Percentiles rank a stretch among this genome's conserved stretches.
phyloP scores from a whole-genome alignment of 2,888 invertebrate species.

The Lumbricus terrestris region DNA sequence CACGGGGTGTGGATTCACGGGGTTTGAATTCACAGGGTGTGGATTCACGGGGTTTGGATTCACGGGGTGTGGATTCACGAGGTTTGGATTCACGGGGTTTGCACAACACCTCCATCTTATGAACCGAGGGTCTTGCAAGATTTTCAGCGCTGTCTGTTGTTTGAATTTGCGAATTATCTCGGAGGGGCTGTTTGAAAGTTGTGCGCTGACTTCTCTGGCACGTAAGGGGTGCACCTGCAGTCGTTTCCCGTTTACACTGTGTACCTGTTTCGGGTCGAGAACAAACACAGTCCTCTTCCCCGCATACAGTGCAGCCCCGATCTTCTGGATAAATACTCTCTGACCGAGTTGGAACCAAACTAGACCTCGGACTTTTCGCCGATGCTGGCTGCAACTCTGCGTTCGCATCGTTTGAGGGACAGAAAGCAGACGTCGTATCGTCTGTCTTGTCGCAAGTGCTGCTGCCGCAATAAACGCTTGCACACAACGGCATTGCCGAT shows the following conservation, averaged over 20 bases:
- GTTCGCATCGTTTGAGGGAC: no score
- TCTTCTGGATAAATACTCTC: neutral
- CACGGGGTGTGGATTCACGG: no score
- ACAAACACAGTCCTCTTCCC: neutral
- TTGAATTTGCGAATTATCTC: neutral
- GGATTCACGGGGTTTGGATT: no score
- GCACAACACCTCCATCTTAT: neutral
- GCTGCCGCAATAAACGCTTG: neutral
- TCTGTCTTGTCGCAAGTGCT: neutral
- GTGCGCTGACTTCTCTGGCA: neutral
- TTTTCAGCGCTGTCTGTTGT: neutral
- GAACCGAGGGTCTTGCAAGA: neutral
- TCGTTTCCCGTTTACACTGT: neutral
- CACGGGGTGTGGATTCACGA: no score
- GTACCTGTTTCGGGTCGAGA: neutral
- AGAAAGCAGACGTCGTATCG: neutral
- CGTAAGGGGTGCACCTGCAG: neutral
- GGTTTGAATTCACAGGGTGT: no score
- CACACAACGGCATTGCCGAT: neutral
- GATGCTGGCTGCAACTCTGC: no score
- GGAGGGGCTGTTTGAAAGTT: neutral
- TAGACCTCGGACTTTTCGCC: no score
- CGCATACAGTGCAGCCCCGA: neutral
- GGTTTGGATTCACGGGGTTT: no score
- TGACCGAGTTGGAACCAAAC: no score